Evolutionary conservation across 2,888 invertebrate genomes (phyloP), one percentile per base, ranked within the genome.

Genomic region (Rosalia funebris): DNA sequence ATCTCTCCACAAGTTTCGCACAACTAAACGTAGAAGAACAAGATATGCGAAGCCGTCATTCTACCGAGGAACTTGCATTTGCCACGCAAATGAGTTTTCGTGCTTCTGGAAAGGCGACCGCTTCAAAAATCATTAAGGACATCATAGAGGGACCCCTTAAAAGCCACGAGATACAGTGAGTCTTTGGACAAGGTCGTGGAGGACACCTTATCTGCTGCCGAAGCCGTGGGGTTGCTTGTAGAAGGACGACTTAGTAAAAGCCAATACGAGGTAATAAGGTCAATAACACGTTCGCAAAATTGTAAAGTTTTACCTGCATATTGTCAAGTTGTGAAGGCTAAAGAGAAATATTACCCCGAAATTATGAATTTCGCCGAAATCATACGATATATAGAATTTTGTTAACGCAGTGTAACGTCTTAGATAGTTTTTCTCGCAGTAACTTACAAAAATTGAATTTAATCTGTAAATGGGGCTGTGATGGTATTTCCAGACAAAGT

Each of bases 391-490:
- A 15, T 7, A 15, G 45, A 12, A 45, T 45, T 19, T 5, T 42
- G 17, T 17, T 15, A 15, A 14, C 17, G n/a, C 42, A 15, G 9
- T 11, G 1, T 3, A 19, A 19, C 15, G 45, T 45, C 2, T 17
- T 45, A n/a, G 9, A 45, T 19, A n/a, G 5, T 45, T 10, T 45
- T 1, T 11, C 12, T 45, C 20, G 17, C n/a, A 19, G 19, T 17
- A 45, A 20, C 10, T n/a, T 45, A 3, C 17, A 19, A 19, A 45
- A 45, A 3, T 45, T 68, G 20, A 16, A 14, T 14, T 32, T 71
- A 10, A 58, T 70, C 7, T 60, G 34, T 2, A 70, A 70, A 52
- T 34, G 34, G 34, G 34, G 34, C 11, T 34, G 34, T n/a, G 34
- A 34, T 34, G 34, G 34, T 2, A 34, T n/a, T 34, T 34, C 34